phyloP scores from a whole-genome alignment of 2,888 invertebrate species.

The Cremastobaeus sp. region DNA sequence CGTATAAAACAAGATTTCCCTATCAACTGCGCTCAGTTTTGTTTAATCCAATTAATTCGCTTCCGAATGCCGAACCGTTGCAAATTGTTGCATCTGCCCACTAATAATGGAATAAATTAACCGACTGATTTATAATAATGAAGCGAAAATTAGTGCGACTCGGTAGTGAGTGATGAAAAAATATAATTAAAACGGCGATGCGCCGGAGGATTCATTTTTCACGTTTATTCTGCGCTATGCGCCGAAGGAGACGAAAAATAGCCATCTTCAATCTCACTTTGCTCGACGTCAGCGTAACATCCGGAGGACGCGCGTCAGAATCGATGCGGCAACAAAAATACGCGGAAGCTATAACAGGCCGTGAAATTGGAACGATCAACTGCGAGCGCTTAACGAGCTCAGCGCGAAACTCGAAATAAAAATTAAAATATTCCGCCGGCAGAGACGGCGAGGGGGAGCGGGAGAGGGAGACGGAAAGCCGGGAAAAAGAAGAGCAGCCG shows the following conservation, averaged over 20 bases:
- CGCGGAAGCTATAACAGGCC: slow-evolving; percentile 21
- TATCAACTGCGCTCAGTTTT: too few relatives aligned
- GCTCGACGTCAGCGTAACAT: slow-evolving; percentile 18
- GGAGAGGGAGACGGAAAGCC: not conserved
- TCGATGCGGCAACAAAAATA: slow-evolving; percentile 32
- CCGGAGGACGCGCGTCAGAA: slow-evolving; percentile 10
- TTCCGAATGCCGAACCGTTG: too few relatives aligned
- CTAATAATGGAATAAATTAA: too few relatives aligned
- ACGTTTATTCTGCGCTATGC: not conserved
- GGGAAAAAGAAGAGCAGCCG: slow-evolving; percentile 4
- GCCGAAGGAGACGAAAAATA: slow-evolving; percentile 16
- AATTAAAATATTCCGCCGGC: slow-evolving; percentile 26
- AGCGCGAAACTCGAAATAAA: slow-evolving; percentile 15
- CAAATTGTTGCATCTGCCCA: too few relatives aligned
- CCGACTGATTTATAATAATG: too few relatives aligned
- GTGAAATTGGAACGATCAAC: slow-evolving; percentile 44
- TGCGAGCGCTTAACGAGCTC: slow-evolving; percentile 30
- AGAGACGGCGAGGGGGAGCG: not conserved
- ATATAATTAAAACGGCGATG: too few relatives aligned
- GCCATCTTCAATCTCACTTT: slow-evolving; percentile 37
- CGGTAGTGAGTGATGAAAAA: too few relatives aligned
- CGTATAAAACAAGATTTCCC: slow-evolving; percentile 5
- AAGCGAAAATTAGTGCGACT: too few relatives aligned
- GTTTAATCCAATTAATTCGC: too few relatives aligned
- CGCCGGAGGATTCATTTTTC: too few relatives aligned